Base-by-base conservation (phyloP, 1,140 invertebrate genomes). In the Magallana angulata region DNA sequence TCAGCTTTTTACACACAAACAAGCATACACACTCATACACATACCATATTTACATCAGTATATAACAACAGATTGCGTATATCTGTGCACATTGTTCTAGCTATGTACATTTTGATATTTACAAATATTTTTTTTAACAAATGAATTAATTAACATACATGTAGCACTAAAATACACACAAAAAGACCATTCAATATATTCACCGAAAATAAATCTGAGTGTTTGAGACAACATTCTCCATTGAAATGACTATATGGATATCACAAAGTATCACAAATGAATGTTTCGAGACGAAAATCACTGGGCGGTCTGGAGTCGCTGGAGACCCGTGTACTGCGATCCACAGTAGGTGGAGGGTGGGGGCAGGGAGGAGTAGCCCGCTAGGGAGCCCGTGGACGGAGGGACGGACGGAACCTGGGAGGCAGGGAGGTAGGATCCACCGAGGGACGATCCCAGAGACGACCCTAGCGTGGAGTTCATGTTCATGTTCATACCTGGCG, bases 301-400 rank as follows among this genome's bases (percentile, higher is more conserved):
- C 64, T 87, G 86, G n/a, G 88, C 84, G 48, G 88, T 85, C 62
- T 91, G 90, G 1, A 90, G 62, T 48, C 90, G 82, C 48, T 90
- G 81, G 30, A 90, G 89, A 24, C 89, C 88, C 3, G 91, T 58
- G 86, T 92, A 92, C 58, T 91, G 91, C 8, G 90, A 76, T 18
- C 87, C 87, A 57, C 90, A 90, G 85, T 92, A 93, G 56, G 82
- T 60, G n/a, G 89, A 86, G 11, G 84, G 82, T 82, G 91, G 92
- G 71, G 92, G 90, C 59, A 93, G 84, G 11, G 91, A 84, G 1
- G 91, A 80, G 71, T 92, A 92, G 5, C 87, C 83, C 16, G 89
- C 59, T 11, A 91, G 83, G 7, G 90, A 87, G 57, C 85, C 86
- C 7, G 64, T 85, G 11, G 88, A 68, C 56, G 87, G 84, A 24